phyloP scores from a whole-genome alignment of 53 echinoderm and acorn worm genomes.

The Hippasteria phrygiana region DNA sequence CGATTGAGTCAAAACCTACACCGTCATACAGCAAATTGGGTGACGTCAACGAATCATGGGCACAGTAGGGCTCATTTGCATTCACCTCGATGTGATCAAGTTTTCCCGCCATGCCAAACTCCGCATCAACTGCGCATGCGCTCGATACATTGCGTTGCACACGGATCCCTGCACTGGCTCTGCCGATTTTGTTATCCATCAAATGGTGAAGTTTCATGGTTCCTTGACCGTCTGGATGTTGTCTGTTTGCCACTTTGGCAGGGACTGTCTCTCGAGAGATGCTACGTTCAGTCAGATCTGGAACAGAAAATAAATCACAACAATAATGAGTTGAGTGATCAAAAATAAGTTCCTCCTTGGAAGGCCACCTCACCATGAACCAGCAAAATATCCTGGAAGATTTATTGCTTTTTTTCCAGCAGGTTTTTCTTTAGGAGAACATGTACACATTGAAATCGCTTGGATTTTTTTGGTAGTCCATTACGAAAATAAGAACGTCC shows the following conservation, averaged over 20 bases:
- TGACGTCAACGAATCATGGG: slow-evolving; percentile 25
- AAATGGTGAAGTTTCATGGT: slow-evolving; percentile 79
- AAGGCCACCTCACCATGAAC: no score
- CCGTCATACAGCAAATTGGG: slow-evolving; percentile 39
- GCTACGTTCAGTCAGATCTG: background rate
- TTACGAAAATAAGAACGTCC: no score
- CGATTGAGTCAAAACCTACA: background rate
- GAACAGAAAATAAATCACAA: slow-evolving; percentile 15
- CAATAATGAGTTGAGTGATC: background rate
- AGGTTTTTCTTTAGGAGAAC: no score
- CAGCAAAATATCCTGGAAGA: no score
- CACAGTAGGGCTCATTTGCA: slow-evolving; percentile 35
- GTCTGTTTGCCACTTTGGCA: background rate
- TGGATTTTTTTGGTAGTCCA: no score
- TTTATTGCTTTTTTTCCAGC: background rate
- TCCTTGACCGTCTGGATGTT: background rate
- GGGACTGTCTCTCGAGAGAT: background rate
- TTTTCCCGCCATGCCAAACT: slow-evolving; percentile 45
- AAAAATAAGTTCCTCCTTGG: no score
- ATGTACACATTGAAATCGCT: no score
- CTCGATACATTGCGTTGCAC: slow-evolving; percentile 4
- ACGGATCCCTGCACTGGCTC: slow-evolving; percentile 32
- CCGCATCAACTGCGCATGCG: slow-evolving; percentile 35
- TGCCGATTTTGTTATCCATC: slow-evolving; percentile 75
- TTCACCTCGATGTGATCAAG: slow-evolving; percentile 48